These are phyloP conservation scores for Camponotus vicinus DNA, from an alignment of 1,140 invertebrate species.

Conservation along the genomic window DNA sequence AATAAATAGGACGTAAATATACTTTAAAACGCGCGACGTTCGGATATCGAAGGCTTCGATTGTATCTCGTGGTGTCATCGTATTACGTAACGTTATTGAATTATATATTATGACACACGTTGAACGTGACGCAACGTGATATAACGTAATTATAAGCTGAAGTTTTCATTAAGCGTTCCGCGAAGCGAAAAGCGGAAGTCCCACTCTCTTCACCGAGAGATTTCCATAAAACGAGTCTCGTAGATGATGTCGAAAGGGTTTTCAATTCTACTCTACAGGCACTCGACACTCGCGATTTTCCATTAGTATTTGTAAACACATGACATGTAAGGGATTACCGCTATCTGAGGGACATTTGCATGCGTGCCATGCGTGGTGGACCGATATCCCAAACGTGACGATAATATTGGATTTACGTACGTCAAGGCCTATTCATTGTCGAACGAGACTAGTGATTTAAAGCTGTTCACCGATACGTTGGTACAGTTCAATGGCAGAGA, in stretches of 20 bases:
- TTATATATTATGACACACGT: constrained; percentile 9
- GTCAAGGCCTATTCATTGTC: constrained; percentile 59
- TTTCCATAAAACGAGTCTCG: neutral
- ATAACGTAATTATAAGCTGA: neutral
- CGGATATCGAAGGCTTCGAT: neutral
- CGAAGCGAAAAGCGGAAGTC: constrained; percentile 52
- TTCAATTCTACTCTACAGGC: constrained; percentile 11
- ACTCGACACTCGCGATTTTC: constrained; percentile 36
- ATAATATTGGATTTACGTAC: constrained; percentile 62
- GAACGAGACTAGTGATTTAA: constrained; percentile 16
- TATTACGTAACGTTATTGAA: constrained; percentile 18
- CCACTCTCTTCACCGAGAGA: constrained; percentile 51
- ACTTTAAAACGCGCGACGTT: neutral
- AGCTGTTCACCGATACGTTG: constrained; percentile 21
- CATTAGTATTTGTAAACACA: constrained; percentile 67
- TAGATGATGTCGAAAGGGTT: constrained; percentile 35
- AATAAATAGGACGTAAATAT: neutral
- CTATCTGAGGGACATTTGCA: constrained; percentile 63
- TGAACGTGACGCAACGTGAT: neutral
- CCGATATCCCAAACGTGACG: constrained; percentile 68
- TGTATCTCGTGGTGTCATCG: neutral
- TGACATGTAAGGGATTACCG: constrained; percentile 62
- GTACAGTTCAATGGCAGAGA: neutral
- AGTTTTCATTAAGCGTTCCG: constrained; percentile 38
- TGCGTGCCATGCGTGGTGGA: constrained; percentile 53